A percentile compares a stretch with the other conserved stretches of the same genome.
Conservation (phyloP, 1,140 invertebrate genomes). For the Campoletis sonorensis region DNA sequence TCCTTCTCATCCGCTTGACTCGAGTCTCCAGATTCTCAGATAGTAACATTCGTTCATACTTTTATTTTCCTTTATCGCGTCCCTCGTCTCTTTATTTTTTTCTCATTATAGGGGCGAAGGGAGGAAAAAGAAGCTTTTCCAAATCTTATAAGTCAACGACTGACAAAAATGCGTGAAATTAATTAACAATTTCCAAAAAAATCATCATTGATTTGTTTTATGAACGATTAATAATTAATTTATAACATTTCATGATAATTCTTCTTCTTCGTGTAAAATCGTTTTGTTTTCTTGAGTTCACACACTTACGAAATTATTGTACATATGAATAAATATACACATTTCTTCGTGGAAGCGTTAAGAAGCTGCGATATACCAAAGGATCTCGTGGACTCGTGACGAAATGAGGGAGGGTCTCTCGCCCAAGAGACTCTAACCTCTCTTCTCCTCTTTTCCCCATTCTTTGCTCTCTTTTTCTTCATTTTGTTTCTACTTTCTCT, state of each 20-base stretch:
- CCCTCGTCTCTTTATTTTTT: neutral
- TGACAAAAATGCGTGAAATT: neutral
- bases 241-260: too few species aligned
- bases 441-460: conserved; percentile 20
- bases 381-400: conserved; percentile 28
- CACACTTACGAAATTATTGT: too few species aligned
- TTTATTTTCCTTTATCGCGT: conserved; percentile 4
- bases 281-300: neutral
- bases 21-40: conserved; percentile 41
- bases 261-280: neutral
- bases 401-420: conserved; percentile 34
- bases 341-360: neutral
- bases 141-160: neutral
- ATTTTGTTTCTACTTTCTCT: neutral
- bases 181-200: too few species aligned
- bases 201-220: too few species aligned
- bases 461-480: conserved; percentile 14
- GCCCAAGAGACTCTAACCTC: conserved; percentile 19
- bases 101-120: neutral
- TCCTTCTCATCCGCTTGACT: conserved; percentile 45
- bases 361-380: neutral
- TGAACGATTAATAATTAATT: too few species aligned
- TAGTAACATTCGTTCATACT: conserved; percentile 23
- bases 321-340: neutral
- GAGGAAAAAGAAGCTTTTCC: neutral